Evolutionary conservation across 2,797 vertebrate genomes (phyloP).

Genomic region (Alcedo atthis): DNA sequence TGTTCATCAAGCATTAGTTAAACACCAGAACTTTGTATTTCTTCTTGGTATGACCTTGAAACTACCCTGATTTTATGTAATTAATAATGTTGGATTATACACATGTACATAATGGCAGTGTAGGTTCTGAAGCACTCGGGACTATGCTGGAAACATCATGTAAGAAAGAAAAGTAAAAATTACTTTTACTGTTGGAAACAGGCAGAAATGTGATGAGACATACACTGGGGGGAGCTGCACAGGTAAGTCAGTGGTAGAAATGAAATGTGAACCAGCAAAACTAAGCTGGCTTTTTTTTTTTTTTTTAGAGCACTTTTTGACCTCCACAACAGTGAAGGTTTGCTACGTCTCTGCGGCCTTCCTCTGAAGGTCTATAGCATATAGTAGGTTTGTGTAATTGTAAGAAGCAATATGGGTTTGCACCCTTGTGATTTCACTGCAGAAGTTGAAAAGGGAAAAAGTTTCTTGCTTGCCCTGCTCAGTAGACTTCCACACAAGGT

Average conservation of each 20-base stretch:
- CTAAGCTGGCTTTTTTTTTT: not conserved
- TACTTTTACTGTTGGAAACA: not conserved
- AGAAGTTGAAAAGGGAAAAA: not conserved
- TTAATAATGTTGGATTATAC: not conserved
- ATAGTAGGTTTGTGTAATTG: not conserved
- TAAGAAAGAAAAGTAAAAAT: not conserved
- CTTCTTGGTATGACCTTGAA: not conserved
- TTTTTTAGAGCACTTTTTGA: not conserved
- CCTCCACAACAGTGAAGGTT: accelerated
- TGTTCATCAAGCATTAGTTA: not conserved
- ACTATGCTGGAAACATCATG: not conserved
- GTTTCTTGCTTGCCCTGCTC: not conserved
- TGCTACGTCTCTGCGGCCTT: not conserved
- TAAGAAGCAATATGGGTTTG: not conserved
- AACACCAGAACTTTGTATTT: not conserved
- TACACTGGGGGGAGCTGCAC: not conserved
- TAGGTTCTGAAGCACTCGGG: not conserved
- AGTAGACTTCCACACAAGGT: not conserved
- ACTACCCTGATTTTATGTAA: not conserved
- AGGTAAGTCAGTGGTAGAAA: not conserved
- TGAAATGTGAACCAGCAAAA: not conserved
- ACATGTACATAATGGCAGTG: not conserved
- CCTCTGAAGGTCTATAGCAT: not conserved
- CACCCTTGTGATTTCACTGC: not conserved
- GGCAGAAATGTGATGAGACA: not conserved